A percentile compares a stretch with the other conserved stretches of the same genome.
Conservation (phyloP, 2,888 invertebrate genomes). For the Drosophila maculinotata region DNA sequence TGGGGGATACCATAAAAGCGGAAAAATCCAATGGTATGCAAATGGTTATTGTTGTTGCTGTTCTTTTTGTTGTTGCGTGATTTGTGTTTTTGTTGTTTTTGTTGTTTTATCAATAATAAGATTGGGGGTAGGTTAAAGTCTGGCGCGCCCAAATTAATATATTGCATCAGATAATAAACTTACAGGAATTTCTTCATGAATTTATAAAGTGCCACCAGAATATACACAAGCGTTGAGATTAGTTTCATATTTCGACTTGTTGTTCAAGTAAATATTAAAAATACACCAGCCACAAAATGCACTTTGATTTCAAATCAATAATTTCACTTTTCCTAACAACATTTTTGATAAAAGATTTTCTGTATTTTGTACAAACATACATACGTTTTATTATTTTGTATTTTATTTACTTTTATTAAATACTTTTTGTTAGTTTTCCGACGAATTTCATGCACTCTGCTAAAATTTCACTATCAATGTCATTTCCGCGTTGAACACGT, state of each 20-base stretch:
- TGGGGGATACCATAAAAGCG: conserved; percentile 26
- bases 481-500: conserved; percentile 78
- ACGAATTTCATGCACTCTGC: conserved; percentile 25
- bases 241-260: conserved; percentile 62
- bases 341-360: background rate
- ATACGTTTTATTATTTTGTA: conserved; percentile 4
- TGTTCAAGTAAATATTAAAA: background rate
- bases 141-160: conserved; percentile 18
- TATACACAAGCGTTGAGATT: conserved; percentile 67
- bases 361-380: too few relatives aligned
- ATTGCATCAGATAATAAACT: conserved; percentile 46
- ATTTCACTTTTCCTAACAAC: conserved; percentile 19
- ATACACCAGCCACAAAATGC: conserved; percentile 8
- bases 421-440: conserved; percentile 1
- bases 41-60: conserved; percentile 15
- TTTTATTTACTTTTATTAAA: background rate
- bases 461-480: conserved; percentile 77
- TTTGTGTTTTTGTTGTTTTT: conserved; percentile 13
- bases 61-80: conserved; percentile 4
- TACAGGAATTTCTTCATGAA: conserved; percentile 71
- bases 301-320: conserved; percentile 5
- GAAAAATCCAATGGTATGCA: conserved; percentile 33
- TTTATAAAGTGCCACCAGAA: conserved; percentile 72
- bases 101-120: conserved; percentile 56
- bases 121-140: background rate